These are phyloP conservation scores for Melitaea athalia DNA, from an alignment of 2,888 invertebrate genomes.

Conservation along the genomic window DNA sequence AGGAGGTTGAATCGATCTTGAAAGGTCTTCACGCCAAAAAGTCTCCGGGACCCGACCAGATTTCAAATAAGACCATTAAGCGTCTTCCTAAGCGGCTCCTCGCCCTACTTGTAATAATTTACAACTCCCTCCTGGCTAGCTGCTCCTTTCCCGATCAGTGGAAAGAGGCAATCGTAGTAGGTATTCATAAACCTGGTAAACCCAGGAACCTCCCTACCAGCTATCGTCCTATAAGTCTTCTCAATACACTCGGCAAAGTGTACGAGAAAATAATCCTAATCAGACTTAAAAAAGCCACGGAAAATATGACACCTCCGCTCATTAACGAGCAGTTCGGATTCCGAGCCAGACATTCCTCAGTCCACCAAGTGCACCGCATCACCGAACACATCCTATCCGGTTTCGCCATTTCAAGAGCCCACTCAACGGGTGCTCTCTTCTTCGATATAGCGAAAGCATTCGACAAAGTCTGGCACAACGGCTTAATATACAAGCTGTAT, in stretches of 20 bases:
- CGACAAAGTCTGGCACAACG: no score
- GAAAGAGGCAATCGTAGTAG: background rate
- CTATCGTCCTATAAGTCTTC: background rate
- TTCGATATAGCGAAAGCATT: background rate
- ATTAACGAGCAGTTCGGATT: no score
- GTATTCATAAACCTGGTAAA: no score
- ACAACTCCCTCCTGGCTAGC: background rate
- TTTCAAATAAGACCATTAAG: background rate
- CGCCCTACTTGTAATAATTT: background rate
- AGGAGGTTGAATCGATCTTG: slow-evolving; percentile 3
- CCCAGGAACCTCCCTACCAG: no score
- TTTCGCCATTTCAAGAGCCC: background rate
- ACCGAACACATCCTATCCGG: background rate
- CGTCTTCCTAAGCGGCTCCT: background rate
- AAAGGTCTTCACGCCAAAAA: background rate
- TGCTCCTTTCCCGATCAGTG: background rate
- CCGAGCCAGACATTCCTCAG: no score
- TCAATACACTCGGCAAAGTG: background rate
- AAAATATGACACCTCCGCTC: no score
- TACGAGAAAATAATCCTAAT: background rate
- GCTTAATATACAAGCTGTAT: no score
- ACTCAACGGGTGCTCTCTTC: background rate
- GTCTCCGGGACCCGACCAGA: no score
- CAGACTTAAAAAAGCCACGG: no score
- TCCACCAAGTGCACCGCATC: no score